Base-by-base conservation (phyloP, 1,140 invertebrate species). In the Archegozetes longisetosus region DNA sequence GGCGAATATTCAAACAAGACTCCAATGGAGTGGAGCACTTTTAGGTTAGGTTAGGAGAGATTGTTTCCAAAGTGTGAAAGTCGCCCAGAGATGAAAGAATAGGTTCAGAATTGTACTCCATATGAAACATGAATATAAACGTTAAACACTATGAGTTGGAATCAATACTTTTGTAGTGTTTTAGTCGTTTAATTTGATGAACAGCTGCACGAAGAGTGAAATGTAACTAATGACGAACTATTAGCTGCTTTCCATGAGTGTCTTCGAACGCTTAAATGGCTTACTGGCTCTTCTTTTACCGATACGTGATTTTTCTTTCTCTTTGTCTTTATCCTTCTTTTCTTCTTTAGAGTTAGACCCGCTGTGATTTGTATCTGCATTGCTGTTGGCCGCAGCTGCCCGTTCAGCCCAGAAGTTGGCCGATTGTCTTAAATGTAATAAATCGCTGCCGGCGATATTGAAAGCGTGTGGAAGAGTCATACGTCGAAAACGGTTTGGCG, bases 401-500 rank as follows among this genome's bases (percentile, higher is more conserved):
- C 62, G 20, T 57, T 63, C 62, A 14, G 58, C 28, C 49, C 58
- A 32, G 28, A 59, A 62, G 46, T 60, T 49, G 12, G 47, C 28
- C 25, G 32, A 25, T 28, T 59, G 61, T 22, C 53, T 52, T n/a
- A 63, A 47, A 32, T 46, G 22, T 13, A 60, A 46, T 22, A 63
- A 46, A 54, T 63, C 62, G 52, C 49, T 53, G n/a, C 58, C 58
- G 17, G 62, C 58, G 0, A 63, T 27, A 29, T 63, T 60, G 22
- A 61, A 53, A 28, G 62, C 47, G 53, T 63, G 62, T 40, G 62
- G 62, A 1, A 67, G 51, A 22, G 66, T 66, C 64, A 66, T 66
- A 20, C 66, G 29, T 2, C 65, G 47, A 48, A 65, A 67, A 22
- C 66, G 50, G 53, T 65, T 67, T n/a, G 66, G 66, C 25, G 64